Evolutionary conservation across 2,113 vertebrate genomes (phyloP), one percentile per base, ranked within the genome.

Genomic region (Pipra filicauda): DNA sequence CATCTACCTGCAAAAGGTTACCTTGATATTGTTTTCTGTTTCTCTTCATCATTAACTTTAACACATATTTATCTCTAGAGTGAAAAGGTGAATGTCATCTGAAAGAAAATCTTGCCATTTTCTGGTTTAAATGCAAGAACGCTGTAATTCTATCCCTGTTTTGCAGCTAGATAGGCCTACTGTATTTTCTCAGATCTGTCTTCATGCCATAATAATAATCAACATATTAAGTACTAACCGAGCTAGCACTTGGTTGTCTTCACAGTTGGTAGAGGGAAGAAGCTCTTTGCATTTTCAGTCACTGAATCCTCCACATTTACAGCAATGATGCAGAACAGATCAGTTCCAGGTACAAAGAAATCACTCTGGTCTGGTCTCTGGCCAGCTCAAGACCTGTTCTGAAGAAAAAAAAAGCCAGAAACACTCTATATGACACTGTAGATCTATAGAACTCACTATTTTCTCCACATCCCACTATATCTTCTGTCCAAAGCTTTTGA

Each of bases 61-160:
- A 73, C 39, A 59, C 8, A 1, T 46, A 72, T 18, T 89, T 82
- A 67, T 61, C 35, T 65, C 28, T 41, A 22, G 24, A 28, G 41
- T 66, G 66, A 85, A 92, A 96, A 89, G 3, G 8, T 35, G 12
- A 46, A 33, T 37, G 35, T 57, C 46, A 62, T 58, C 46, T 82
- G 77, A 94, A 91, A 85, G 44, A 39, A 83, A 79, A 84, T 66
- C 66, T 61, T 83, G 31, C 46, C 9, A 35, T 72, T 95, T 93
- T 57, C 33, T 83, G 43, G 22, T 52, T 94, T 77, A 85, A 95
- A 83, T 83, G 82, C 93, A 94, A 76, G 74, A 95, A 51, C 8
- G 12, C 21, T 20, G 37, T 79, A 95, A 94, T 74, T 30, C 10
- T 58, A 31, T 14, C 55, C 11, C 9, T 43, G 13, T n/a, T 84